A percentile compares a stretch with the other conserved stretches of the same genome.
Conservation (phyloP, 2,888 invertebrate genomes). For the Neoaliturus tenellus region DNA sequence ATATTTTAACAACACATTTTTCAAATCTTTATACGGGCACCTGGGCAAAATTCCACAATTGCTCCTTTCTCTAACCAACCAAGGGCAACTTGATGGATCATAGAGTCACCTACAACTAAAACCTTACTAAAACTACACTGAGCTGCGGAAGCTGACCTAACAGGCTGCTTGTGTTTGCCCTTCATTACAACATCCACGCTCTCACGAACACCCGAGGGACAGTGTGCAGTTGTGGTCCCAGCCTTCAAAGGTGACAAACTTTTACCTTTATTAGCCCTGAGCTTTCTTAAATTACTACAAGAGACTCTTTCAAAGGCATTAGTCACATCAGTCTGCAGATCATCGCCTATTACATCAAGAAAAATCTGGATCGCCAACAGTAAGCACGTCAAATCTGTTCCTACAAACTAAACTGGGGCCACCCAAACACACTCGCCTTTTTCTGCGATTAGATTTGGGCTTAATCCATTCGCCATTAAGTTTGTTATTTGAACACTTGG, state of each 20-base stretch:
- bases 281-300: not conserved
- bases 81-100: not conserved
- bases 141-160: not conserved
- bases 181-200: not conserved
- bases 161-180: not conserved
- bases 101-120: slow-evolving; percentile 1
- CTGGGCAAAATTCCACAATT: slow-evolving; percentile 16
- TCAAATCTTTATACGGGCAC: not conserved
- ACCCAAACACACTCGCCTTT: not conserved
- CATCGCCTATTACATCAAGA: not conserved
- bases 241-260: not conserved
- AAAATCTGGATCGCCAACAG: not conserved
- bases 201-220: not conserved
- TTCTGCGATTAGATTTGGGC: not conserved
- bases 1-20: not conserved
- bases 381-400: not conserved
- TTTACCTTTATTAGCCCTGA: not conserved
- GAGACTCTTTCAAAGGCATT: not conserved
- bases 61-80: not conserved
- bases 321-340: not conserved
- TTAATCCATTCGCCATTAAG: not conserved
- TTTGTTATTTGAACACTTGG: not conserved
- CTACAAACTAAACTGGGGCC: not conserved
- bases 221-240: not conserved
- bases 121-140: not conserved